Percentiles rank a stretch among this genome's conserved stretches.
These are phyloP conservation scores for Hirudo medicinalis DNA, from an alignment of 1,140 invertebrate species.

Conservation along the genomic window DNA sequence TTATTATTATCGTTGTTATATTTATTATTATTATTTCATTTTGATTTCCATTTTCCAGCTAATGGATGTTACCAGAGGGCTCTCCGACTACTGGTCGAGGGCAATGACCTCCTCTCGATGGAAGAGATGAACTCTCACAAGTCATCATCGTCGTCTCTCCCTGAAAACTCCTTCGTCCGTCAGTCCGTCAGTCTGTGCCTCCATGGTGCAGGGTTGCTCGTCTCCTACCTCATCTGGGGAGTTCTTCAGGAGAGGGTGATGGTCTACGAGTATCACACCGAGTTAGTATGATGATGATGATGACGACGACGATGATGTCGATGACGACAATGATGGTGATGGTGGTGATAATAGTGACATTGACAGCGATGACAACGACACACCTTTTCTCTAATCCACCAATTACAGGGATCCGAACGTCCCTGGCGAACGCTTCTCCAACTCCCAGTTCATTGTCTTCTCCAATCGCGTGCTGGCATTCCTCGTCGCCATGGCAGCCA, in stretches of 20 bases:
- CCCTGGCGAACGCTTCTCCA: conserved; percentile 54
- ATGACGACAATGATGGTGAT: not conserved
- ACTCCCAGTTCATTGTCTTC: conserved; percentile 90
- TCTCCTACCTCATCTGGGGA: conserved; percentile 83
- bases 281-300: not conserved
- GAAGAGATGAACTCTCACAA: conserved; percentile 31
- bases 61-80: conserved; percentile 30
- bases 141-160: conserved; percentile 11
- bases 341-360: not conserved
- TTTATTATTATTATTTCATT: not conserved
- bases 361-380: not conserved
- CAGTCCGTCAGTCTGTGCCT: conserved; percentile 45
- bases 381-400: not conserved
- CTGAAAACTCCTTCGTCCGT: conserved; percentile 22
- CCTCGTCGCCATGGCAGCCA: conserved; percentile 52
- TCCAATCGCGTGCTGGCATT: conserved; percentile 79
- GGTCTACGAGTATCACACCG: conserved; percentile 44
- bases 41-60: not conserved
- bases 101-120: conserved; percentile 48
- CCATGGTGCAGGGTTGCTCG: conserved; percentile 76
- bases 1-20: not conserved
- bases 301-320: not conserved
- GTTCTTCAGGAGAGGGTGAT: conserved; percentile 66
- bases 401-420: conserved; percentile 22
- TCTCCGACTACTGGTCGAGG: conserved; percentile 41